Base-by-base conservation (phyloP, 2,888 invertebrate genomes). In the Idaea aversata region DNA sequence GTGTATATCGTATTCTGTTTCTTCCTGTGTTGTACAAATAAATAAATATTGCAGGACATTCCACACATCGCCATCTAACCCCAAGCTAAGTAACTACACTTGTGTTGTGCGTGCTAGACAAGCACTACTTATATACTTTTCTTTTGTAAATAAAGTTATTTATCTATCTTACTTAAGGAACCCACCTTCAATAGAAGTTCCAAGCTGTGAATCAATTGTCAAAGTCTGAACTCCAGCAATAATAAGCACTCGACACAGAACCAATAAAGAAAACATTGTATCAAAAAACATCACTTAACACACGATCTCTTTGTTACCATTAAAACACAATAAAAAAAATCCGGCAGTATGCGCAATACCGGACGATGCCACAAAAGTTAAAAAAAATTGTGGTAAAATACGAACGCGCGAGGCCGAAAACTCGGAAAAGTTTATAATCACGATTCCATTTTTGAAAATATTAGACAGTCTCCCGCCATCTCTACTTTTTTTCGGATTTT, bases 161-260 rank as follows among this genome's bases (percentile, higher is more conserved):
- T 36, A 7, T 7, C 10, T 36, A 36, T 47, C 3, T 47, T 16
- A 25, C 63, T 65, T 63, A 64, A 65, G 6, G 6, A 15, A 63
- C 83, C 86, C 78, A 92, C 93, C 93, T 87, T 93, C 93, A 65
- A 91, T 76, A 2, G 93, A 92, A 57, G 93, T 93, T 57, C 93
- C 92, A 64, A 93, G 83, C 66, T 90, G 87, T 0, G 92, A 87
- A 70, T 93, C 92, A 16, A 93, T 92, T 5, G 92, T 91, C 58
- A 93, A 64, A 0, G 92, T 91, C 69, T 88, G 85, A 7, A 89
- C 92, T 4, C 82, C 87, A 15, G 85, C 87, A 2, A 81, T 90
- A 35, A 92, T 85, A 73, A 90, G 72, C 77, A 84, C 87, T 76
- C 88, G 90, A 67, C 88, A 90, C 86, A 88, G 72, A 72, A 86